A percentile compares a stretch with the other conserved stretches of the same genome.
Evolutionary conservation across 2,113 vertebrate species (phyloP).

Genomic region (Henicopernis longicauda): DNA sequence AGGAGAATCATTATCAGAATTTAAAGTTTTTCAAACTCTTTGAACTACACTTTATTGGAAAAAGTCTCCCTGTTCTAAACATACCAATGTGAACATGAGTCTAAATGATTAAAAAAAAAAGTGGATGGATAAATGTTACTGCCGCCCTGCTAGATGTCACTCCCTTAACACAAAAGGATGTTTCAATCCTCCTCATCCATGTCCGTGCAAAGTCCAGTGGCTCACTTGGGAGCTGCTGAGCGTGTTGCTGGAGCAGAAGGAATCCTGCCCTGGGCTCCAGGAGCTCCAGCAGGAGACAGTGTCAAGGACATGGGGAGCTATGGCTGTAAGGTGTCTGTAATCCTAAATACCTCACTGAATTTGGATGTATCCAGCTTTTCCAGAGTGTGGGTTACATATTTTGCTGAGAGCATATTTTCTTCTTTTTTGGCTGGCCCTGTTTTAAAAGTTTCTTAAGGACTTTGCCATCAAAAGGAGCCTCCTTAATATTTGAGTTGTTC

Average conservation of each 20-base stretch:
- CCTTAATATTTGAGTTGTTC: neutral
- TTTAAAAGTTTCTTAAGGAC: neutral
- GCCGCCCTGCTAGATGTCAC: neutral
- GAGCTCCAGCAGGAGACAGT: rapidly evolving
- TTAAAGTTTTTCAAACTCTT: neutral
- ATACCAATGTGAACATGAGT: neutral
- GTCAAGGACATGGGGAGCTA: neutral
- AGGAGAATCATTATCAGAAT: neutral
- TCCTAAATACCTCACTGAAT: neutral
- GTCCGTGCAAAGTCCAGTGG: neutral
- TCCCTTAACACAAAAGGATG: neutral
- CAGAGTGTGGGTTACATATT: neutral
- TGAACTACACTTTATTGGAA: neutral
- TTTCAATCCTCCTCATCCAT: neutral
- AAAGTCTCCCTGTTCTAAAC: neutral
- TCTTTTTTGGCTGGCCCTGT: neutral
- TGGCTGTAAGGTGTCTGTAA: neutral
- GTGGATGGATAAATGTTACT: neutral
- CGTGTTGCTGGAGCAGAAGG: neutral
- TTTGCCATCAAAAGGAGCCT: neutral
- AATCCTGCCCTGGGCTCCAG: neutral
- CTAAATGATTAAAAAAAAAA: neutral
- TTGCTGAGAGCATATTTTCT: neutral
- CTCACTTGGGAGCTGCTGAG: neutral
- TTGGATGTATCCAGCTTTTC: neutral